phyloP scores from a whole-genome alignment of 2,113 vertebrate genomes.

The Sylvia atricapilla region DNA sequence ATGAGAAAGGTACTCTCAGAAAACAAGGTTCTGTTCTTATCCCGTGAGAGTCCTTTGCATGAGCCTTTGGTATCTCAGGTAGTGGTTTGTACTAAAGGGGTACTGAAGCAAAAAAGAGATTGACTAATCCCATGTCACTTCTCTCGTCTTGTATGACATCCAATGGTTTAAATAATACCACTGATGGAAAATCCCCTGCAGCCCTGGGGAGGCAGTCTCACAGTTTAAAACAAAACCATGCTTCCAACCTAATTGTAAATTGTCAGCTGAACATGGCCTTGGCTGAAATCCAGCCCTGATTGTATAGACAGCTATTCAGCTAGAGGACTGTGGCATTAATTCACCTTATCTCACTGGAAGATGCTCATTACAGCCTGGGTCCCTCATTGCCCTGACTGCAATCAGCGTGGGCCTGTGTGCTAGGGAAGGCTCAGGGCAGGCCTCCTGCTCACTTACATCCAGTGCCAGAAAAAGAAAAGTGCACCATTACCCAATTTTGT shows the following conservation, averaged over 20 bases:
- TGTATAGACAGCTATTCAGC: background rate
- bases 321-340: background rate
- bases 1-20: background rate
- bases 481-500: background rate
- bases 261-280: background rate
- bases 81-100: background rate
- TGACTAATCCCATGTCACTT: background rate
- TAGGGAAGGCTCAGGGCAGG: background rate
- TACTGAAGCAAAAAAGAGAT: background rate
- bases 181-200: background rate
- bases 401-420: background rate
- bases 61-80: background rate
- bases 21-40: background rate
- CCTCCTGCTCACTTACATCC: background rate
- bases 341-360: background rate
- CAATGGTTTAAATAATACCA: background rate
- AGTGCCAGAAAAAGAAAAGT: background rate
- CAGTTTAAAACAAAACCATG: background rate
- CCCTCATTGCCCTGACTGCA: background rate
- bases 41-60: background rate
- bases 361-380: background rate
- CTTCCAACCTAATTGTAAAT: background rate
- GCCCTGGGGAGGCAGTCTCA: background rate
- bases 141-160: background rate
- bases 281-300: constrained; percentile 11